Evolutionary conservation across 2,113 vertebrate species (phyloP), one percentile per base, ranked within the genome.

Genomic region (Uria aalge): DNA sequence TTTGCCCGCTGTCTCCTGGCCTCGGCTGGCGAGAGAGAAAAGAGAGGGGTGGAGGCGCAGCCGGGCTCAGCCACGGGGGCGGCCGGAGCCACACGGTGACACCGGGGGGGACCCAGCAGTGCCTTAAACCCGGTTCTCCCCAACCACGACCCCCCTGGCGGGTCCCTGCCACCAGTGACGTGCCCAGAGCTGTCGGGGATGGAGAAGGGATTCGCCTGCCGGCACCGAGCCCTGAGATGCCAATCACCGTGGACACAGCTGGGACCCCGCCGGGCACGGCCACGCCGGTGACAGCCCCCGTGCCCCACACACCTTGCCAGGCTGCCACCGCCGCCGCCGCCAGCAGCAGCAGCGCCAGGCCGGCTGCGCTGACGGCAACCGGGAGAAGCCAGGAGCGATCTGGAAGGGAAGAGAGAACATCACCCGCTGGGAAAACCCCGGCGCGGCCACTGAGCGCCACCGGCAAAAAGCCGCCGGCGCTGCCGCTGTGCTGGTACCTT

Each of bases 351-450:
- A 97, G 30, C 43, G 85, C 11, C 3, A 50, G 72, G 41, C 92
- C 93, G 6, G 53, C 85, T 52, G 52, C 62, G 36, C 96, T 53
- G 55, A 97, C 41, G 12, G 91, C 94, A 8, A 95, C 88, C 2
- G 69, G 81, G 84, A 97, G 48, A 53, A 97, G 75, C 98, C 97
- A 97, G 20, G 81, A 38, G 12, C 57, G 53, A 55, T 36, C 98
- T 76, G 72, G 47, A 48, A 76, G 26, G 29, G 22, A 6, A 24
- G 6, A 40, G 20, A 24, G 9, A 5, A 36, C 1, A 3, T 43
- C 47, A 52, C 24, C 12, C 2, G 4, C 22, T 8, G 22, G 53
- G 43, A 17, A 34, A 26, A 2, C 43, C 17, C 80, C 2, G 7
- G 47, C 7, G 2, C 1, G 2, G 32, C 23, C 6, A 0, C 13